Percentiles rank a stretch among this genome's conserved stretches.
Conservation (phyloP, 2,888 invertebrate species). For the Schrankia costaestrigalis region DNA sequence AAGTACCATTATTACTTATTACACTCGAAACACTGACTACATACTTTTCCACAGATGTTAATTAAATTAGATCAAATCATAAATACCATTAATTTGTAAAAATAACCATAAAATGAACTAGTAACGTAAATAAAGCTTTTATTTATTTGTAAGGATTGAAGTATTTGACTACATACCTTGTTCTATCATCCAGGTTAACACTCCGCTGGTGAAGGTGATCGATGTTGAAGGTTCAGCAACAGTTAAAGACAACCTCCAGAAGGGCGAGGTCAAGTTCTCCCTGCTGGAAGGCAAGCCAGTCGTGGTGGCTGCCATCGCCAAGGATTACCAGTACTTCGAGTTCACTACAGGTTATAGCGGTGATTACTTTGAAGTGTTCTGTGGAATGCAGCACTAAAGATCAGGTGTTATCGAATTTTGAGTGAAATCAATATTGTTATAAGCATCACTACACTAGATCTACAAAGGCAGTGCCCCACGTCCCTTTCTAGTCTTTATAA, state of each 20-base stretch:
- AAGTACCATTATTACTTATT: constrained; percentile 28
- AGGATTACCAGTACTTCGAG: constrained; percentile 80
- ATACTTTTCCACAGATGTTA: background rate
- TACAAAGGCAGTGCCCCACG: too few relatives aligned
- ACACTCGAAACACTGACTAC: background rate
- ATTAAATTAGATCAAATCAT: too few relatives aligned
- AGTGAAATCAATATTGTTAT: too few relatives aligned
- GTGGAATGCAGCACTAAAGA: constrained; percentile 8
- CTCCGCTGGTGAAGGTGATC: constrained; percentile 77
- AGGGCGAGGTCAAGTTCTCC: constrained; percentile 70
- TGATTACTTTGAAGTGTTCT: constrained; percentile 52
- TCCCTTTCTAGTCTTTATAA: too few relatives aligned
- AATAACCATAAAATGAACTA: too few relatives aligned
- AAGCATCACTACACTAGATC: too few relatives aligned
- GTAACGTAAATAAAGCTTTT: too few relatives aligned
- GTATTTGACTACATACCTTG: background rate
- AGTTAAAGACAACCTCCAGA: constrained; percentile 73
- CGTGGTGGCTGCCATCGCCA: constrained; percentile 68
- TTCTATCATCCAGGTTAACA: constrained; percentile 47
- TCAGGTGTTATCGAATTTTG: background rate
- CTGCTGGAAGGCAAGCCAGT: constrained; percentile 77
- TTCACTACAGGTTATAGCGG: constrained; percentile 76
- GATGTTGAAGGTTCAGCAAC: constrained; percentile 71
- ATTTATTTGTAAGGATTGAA: too few relatives aligned
- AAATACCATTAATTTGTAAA: too few relatives aligned